Conservation (phyloP, 1,140 invertebrate species). For the Phenacoccus solenopsis region DNA sequence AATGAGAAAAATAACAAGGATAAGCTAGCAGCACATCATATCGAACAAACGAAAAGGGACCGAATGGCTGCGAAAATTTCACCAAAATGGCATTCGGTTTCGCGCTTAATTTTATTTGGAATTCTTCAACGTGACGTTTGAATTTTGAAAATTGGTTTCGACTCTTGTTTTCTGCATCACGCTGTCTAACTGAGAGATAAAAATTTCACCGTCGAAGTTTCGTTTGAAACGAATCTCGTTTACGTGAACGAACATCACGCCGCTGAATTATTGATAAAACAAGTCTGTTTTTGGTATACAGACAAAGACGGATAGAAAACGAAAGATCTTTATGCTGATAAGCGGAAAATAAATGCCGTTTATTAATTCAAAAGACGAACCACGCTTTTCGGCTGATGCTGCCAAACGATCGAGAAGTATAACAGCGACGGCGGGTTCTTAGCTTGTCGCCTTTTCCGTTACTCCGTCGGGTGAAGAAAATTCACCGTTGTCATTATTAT, state of each 20-base stretch:
- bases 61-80: background rate
- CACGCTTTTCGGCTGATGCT: background rate
- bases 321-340: constrained; percentile 15
- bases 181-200: background rate
- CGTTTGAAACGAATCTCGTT: constrained; percentile 9
- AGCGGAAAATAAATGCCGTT: constrained; percentile 12
- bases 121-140: background rate
- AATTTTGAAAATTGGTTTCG: background rate
- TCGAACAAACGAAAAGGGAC: no score
- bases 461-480: background rate
- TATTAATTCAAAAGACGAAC: constrained; percentile 10
- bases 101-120: background rate
- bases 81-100: no score
- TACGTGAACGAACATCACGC: constrained; percentile 9
- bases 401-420: background rate
- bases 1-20: no score
- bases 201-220: background rate
- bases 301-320: background rate
- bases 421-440: background rate
- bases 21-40: no score
- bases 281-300: constrained; percentile 1
- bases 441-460: background rate
- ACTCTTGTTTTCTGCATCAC: background rate
- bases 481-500: background rate
- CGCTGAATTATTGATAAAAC: constrained; percentile 15